Conservation (phyloP, 2,113 vertebrate species). For the Aspiorhynchus laticeps region DNA sequence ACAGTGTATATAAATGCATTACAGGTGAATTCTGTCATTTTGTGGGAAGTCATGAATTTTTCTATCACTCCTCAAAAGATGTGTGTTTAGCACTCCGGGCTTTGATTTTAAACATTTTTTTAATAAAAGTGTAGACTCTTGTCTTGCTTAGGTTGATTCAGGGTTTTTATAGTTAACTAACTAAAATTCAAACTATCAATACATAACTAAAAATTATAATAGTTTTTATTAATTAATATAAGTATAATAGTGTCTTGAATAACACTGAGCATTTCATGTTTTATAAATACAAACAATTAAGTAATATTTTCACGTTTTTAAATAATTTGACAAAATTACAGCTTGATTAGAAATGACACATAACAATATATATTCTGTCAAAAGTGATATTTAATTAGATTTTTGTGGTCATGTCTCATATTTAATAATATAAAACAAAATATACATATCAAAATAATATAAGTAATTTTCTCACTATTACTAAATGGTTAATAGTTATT, state of each 20-base stretch:
- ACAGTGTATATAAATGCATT: neutral
- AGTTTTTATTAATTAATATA: too few relatives aligned
- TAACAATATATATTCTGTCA: neutral
- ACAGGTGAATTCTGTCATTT: neutral
- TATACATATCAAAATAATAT: too few relatives aligned
- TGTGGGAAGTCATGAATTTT: neutral
- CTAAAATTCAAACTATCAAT: too few relatives aligned
- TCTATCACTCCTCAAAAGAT: neutral
- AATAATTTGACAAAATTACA: neutral
- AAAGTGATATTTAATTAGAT: neutral
- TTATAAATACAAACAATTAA: neutral
- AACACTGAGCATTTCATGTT: neutral
- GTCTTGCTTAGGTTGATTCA: neutral
- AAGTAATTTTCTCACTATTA: too few relatives aligned
- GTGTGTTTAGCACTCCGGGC: neutral
- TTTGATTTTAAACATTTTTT: neutral
- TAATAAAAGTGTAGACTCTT: neutral
- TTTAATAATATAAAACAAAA: too few relatives aligned
- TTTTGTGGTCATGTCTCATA: neutral
- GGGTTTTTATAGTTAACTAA: neutral
- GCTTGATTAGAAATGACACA: neutral
- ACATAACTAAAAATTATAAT: too few relatives aligned
- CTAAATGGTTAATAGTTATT: too few relatives aligned
- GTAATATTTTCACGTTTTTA: neutral
- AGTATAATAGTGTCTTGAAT: too few relatives aligned